Conservation (phyloP, 2,797 vertebrate species). For the Numenius phaeopus region DNA sequence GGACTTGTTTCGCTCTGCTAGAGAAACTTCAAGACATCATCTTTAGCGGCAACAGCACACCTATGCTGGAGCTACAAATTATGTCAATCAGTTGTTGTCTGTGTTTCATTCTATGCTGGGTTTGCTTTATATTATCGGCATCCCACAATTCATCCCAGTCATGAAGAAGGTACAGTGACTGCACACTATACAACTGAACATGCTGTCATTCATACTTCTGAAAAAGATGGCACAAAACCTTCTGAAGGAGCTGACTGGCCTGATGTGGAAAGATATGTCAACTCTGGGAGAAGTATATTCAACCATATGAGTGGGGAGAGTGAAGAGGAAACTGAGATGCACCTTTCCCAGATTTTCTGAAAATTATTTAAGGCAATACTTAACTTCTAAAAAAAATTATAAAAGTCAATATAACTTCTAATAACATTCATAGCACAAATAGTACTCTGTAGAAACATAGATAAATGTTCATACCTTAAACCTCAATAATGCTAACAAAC, state of each 20-base stretch:
- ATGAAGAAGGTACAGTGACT: neutral
- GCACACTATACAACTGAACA: neutral
- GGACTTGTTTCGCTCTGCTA: neutral
- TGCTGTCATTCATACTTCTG: neutral
- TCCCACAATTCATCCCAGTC: neutral
- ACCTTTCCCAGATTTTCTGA: neutral
- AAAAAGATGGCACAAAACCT: neutral
- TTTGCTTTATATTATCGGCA: neutral
- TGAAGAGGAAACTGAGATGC: neutral
- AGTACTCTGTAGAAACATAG: neutral
- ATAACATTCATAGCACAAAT: neutral
- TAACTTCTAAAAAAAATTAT: neutral
- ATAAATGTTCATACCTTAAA: neutral
- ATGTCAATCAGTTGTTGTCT: neutral
- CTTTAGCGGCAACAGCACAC: neutral
- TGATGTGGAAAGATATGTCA: neutral
- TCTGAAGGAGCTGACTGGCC: neutral
- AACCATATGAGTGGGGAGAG: neutral
- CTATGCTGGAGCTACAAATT: neutral
- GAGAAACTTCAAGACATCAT: neutral
- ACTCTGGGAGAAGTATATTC: neutral
- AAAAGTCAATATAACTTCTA: neutral
- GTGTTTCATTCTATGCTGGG: neutral
- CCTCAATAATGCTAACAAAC: neutral
- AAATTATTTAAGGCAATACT: neutral